Evolutionary conservation across 2,888 invertebrate genomes (phyloP), one percentile per base, ranked within the genome.

Genomic region (Eucera pruinosa): DNA sequence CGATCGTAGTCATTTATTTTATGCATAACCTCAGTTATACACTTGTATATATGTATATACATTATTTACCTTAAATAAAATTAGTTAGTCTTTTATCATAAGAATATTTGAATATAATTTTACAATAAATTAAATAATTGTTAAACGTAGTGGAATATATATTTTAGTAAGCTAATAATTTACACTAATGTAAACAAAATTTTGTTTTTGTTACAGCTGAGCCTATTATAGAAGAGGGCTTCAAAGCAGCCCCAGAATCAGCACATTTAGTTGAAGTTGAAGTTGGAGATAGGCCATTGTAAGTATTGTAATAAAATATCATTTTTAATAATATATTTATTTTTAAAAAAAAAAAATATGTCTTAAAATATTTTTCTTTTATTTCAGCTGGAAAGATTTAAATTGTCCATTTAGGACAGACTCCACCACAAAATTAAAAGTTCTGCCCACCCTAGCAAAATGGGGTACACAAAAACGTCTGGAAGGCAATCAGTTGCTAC

Each of bases 381-480:
- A 25, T 70, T 69, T 20, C 54, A 97, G 97, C 80, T 98, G 98
- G 98, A 98, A 96, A 92, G 95, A 97, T 91, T 94, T 94, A 64
- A 95, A 95, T 15, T 97, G 97, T 90, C 95, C 96, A 0, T 98
- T 97, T 92, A 94, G 98, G 70, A 97, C 95, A 66, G 96, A 98
- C 89, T 89, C 94, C 43, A 94, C 95, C 52, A 95, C 96, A 0
- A 95, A 94, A 83, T 92, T 98, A 65, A 95, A 96, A 90, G 96
- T 96, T 60, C 94, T 98, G 50, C 98, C 98, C 1, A 98, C 98
- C 0, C 91, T 98, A 18, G 91, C 97, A 47, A 94, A 94, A 86
- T 97, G 97, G 96, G 95, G 95, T 69, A 95, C 95, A 6, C 95
- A 96, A 0, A 96, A 97, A 89, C 95, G 96, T 76, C 93, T 98